phyloP scores from a whole-genome alignment of 1,140 invertebrate genomes.

The Macrocentrus cingulum region DNA sequence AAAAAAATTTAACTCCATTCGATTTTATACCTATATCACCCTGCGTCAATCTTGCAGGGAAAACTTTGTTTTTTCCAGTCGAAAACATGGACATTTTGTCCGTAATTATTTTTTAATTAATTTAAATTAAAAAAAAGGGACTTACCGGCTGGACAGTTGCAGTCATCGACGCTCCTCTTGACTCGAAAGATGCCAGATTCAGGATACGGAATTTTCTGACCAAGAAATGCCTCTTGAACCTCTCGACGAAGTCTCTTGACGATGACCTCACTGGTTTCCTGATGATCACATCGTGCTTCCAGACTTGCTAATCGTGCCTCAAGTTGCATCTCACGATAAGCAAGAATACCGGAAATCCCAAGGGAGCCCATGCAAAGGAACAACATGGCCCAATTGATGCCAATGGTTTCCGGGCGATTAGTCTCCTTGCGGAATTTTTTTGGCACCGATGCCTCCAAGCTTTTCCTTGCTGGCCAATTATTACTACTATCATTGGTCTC shows the following conservation, averaged over 20 bases:
- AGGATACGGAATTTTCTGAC: slow-evolving; percentile 22
- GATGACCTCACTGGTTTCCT: slow-evolving; percentile 29
- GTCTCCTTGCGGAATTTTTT: slow-evolving; percentile 39
- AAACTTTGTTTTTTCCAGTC: no score
- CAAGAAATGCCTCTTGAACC: slow-evolving; percentile 35
- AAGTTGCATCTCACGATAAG: slow-evolving; percentile 45
- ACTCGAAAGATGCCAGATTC: slow-evolving; percentile 36
- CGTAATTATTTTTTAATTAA: not conserved
- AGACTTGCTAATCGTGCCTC: slow-evolving; percentile 48
- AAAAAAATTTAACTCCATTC: no score
- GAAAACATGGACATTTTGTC: no score
- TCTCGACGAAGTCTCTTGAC: slow-evolving; percentile 41
- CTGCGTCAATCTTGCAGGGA: no score
- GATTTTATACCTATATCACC: no score
- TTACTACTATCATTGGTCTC: slow-evolving; percentile 29
- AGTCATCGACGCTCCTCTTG: slow-evolving; percentile 44
- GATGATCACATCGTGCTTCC: slow-evolving; percentile 37
- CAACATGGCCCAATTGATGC: slow-evolving; percentile 46
- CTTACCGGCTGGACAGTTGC: slow-evolving; percentile 50
- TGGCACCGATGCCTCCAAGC: slow-evolving; percentile 34
- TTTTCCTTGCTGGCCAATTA: slow-evolving; percentile 29
- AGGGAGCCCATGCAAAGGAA: slow-evolving; percentile 49
- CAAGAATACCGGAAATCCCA: slow-evolving; percentile 44
- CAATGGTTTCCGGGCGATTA: slow-evolving; percentile 9
- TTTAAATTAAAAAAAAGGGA: slow-evolving; percentile 12